phyloP scores from a whole-genome alignment of 2,113 vertebrate species.

The Beaufortia kweichowensis region DNA sequence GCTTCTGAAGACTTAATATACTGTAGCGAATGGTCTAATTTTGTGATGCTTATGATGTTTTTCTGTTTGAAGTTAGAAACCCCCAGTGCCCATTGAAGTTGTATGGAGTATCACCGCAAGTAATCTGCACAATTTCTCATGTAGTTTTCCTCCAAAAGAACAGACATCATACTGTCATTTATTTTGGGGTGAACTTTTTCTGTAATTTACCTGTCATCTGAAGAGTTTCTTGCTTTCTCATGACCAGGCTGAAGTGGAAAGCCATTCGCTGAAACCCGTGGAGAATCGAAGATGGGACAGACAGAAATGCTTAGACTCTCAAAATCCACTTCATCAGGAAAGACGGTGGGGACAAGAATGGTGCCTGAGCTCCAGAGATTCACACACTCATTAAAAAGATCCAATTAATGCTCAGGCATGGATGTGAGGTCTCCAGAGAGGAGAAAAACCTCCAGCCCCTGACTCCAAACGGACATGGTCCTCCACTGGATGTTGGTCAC shows the following conservation, averaged over 20 bases:
- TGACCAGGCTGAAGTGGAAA: neutral
- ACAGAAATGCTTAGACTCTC: slow-evolving; percentile 37
- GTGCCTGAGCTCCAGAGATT: slow-evolving; percentile 20
- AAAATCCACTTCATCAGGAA: slow-evolving; percentile 37
- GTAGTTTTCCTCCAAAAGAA: no score
- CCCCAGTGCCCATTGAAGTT: no score
- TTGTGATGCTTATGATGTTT: no score
- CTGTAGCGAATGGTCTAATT: no score
- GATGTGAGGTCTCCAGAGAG: slow-evolving; percentile 21
- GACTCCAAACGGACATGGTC: slow-evolving; percentile 3
- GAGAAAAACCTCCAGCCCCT: neutral
- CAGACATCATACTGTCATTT: no score
- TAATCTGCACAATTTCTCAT: no score
- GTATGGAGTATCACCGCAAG: no score
- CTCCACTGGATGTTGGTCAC: slow-evolving; percentile 31
- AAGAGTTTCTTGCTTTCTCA: neutral
- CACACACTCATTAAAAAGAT: slow-evolving; percentile 35
- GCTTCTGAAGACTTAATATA: no score
- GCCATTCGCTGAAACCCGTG: neutral
- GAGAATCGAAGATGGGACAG: neutral
- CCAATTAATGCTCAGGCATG: slow-evolving; percentile 38
- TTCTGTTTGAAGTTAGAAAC: no score
- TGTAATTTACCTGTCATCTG: neutral
- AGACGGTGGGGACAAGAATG: slow-evolving; percentile 11
- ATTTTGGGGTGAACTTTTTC: neutral